Percentiles rank a stretch among this genome's conserved stretches.
Conservation (phyloP, 2,797 vertebrate species). For the Neosalanx taihuensis region DNA sequence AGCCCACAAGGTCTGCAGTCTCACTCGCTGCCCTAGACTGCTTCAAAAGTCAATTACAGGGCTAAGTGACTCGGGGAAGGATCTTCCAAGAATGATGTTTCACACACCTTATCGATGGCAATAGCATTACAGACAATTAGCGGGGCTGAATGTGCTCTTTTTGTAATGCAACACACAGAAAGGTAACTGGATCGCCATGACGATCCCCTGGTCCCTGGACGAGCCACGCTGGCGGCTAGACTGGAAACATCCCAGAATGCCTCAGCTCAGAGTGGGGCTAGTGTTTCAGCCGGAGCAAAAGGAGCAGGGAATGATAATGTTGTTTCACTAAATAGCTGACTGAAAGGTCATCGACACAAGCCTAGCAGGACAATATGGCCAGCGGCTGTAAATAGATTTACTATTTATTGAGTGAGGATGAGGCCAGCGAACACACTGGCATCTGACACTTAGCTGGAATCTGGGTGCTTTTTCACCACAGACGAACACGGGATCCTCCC, state of each 20-base stretch:
- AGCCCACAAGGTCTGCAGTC: conserved; percentile 73
- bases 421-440: conserved; percentile 47
- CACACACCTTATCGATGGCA: conserved; percentile 77
- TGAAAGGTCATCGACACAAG: conserved; percentile 69
- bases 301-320: conserved; percentile 75
- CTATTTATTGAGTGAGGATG: conserved; percentile 60
- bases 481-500: conserved; percentile 17
- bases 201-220: conserved; percentile 67
- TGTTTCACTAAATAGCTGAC: conserved; percentile 75
- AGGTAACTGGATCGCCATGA: conserved; percentile 74
- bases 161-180: conserved; percentile 80
- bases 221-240: conserved; percentile 69
- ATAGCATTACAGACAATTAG: conserved; percentile 80
- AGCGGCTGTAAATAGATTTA: conserved; percentile 62
- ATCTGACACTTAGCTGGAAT: conserved; percentile 50
- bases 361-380: conserved; percentile 47
- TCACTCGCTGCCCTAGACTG: conserved; percentile 72
- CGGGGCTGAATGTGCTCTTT: conserved; percentile 78
- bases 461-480: conserved; percentile 28
- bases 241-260: conserved; percentile 77
- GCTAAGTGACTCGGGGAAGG: conserved; percentile 72
- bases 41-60: conserved; percentile 78
- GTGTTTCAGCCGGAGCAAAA: conserved; percentile 74
- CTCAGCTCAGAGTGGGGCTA: conserved; percentile 71
- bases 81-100: conserved; percentile 77